Base-by-base conservation (phyloP, 30 jellyfish, hydroid and myxozoan species). In the Aurelia aurita complex sp. Pacific region DNA sequence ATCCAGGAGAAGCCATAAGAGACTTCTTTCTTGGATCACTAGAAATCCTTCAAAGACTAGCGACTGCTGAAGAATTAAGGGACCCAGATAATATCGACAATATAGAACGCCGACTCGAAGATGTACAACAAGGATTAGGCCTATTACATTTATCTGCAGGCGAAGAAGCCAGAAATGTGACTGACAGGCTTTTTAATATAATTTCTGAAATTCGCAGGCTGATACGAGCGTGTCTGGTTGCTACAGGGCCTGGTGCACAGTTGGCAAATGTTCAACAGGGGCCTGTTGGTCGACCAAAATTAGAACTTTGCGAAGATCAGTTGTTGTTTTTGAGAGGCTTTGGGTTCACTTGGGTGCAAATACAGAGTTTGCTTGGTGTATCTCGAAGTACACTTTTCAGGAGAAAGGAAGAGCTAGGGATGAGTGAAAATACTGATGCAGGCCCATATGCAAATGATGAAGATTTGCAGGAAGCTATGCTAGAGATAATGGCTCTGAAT, bases 261-360 rank as follows among this genome's bases (percentile, higher is more conserved):
- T 2, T 59, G 18, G 68, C 68, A 59, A 3, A 59, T 59, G 68
- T 3, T 59, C 68, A 59, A 59, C 68, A 59, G 68, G 11, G 68
- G 68, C 68, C 68, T 4, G 68, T 59, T 67, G 77, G 77, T 67
- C 77, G 14, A 36, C 77, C 77, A 67, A 67, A 67, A 66, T 67
- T 23, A 32, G 77, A 67, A 67, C 50, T 67, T 23, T 67, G 54
- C 8, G 54, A 67, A 67, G 77, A 67, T 23, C 65, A 67, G 54
- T 6, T 67, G 18, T 32, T 23, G 14, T 67, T 23, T 67, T 36
- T 67, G 3, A 67, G 77, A 67, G 11, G 54, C 54, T 36, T 67
- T 11, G 54, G 54, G 50, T 67, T 67, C 14, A 23, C 77, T 11
- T 67, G 33, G 77, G 54, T 36, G n/a, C 50, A 67, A 36, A 67